A percentile compares a stretch with the other conserved stretches of the same genome.
Conservation (phyloP, 2,113 vertebrate genomes). For the Parotia lawesii region DNA sequence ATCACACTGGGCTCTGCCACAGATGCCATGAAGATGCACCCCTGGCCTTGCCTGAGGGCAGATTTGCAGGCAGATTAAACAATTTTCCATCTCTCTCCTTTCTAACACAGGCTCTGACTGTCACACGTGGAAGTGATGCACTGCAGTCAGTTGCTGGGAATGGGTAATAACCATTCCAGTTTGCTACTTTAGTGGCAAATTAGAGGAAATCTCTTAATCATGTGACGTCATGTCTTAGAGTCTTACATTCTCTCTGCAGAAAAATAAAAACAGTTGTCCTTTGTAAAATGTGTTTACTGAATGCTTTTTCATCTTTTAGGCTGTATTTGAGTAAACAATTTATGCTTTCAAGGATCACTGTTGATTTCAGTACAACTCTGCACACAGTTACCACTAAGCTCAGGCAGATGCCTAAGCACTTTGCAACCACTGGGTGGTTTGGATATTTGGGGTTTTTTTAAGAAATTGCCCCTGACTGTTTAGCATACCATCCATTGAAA, state of each 20-base stretch:
- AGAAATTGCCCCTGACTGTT: background rate
- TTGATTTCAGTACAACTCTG: background rate
- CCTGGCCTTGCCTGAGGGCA: background rate
- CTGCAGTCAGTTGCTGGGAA: background rate
- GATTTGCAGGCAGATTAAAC: background rate
- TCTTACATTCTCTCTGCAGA: background rate
- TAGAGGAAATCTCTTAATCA: background rate
- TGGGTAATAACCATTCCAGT: fast-evolving
- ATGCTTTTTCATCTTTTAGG: background rate
- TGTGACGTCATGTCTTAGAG: background rate
- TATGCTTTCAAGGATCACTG: background rate
- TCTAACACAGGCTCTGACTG: background rate
- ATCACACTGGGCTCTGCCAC: background rate
- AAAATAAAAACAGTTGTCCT: background rate
- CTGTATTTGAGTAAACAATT: background rate
- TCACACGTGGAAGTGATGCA: fast-evolving
- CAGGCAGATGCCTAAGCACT: background rate
- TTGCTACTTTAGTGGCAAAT: background rate
- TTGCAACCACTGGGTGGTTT: background rate
- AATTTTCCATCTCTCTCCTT: background rate
- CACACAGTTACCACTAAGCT: background rate
- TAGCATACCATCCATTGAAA: background rate
- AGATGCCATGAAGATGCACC: background rate
- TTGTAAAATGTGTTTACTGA: background rate
- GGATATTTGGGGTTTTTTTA: background rate